Base-by-base conservation (phyloP, 2,797 vertebrate species). In the Danio jaintianensis region DNA sequence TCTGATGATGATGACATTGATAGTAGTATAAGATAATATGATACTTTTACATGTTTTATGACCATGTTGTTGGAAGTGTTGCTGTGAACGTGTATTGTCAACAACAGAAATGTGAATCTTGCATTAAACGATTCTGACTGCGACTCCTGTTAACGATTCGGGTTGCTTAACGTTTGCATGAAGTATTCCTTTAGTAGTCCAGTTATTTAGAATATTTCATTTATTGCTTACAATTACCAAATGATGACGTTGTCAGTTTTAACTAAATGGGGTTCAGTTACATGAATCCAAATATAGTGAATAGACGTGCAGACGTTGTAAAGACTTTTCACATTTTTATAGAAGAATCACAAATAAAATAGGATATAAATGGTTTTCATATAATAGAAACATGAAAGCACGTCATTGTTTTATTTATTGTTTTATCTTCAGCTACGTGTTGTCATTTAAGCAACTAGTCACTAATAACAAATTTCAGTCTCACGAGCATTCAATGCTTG, bases 71-170 rank as follows among this genome's bases (percentile, higher is more conserved):
- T 42, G 38, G 56, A 77, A 77, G 80, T 85, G 79, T 29, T 82
- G 85, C 78, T 78, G 79, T 84, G 79, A 75, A 78, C 69, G 52
- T 47, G 45, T 43, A 56, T 73, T 82, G 79, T 87, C 84, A 85
- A 84, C 79, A 85, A 75, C 63, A 38, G 16, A 69, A 9, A 70
- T 53, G 29, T 8, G 5, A 38, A 53, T 4, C 10, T n/a, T 4
- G 7, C 15, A 48, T n/a, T 38, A 12, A 40, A 53, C 48, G 36
- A 40, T 40, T 53, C 48, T 45, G 62, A 42, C 45, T 67, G 15
- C 48, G 45, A 48, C 68, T 50, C 5, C 1, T 9, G 47, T 50
- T 16, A n/a, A 38, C 48, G 7, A 29, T 36, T 16, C 22, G 3
- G 16, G 12, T 48, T 47, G 63, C 4, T 18, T 47, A 7, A 11